These are phyloP conservation scores for Neoarius graeffei DNA, from an alignment of 2,113 vertebrate species.

Conservation along the genomic window DNA sequence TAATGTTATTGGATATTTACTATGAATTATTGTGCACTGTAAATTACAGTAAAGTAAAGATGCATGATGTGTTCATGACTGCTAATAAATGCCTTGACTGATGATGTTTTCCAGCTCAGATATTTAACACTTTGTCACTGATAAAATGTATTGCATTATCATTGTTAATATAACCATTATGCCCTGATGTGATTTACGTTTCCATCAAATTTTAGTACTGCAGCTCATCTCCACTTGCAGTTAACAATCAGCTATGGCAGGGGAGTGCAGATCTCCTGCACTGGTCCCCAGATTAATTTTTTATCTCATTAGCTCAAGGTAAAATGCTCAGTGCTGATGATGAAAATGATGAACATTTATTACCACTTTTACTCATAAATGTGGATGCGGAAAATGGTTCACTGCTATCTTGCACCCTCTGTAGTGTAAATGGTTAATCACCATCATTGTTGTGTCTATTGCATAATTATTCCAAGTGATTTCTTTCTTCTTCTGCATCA, in stretches of 20 bases:
- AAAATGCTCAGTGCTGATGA: not conserved
- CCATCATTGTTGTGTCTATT: not conserved
- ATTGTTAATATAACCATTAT: not conserved
- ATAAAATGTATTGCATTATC: not conserved
- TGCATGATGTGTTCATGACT: not conserved
- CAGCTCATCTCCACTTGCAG: not conserved
- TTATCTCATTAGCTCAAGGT: not conserved
- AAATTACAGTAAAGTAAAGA: not conserved
- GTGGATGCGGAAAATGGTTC: not conserved
- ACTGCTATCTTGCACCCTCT: not conserved
- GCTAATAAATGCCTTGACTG: not conserved
- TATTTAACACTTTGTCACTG: not conserved
- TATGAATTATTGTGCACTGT: not conserved
- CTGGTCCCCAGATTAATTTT: not conserved
- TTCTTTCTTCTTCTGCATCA: slow-evolving; percentile 36
- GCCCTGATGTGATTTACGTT: not conserved
- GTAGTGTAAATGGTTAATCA: not conserved
- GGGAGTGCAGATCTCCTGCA: not conserved
- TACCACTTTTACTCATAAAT: not conserved
- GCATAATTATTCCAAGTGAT: not conserved
- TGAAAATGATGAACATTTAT: not conserved
- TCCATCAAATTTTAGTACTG: not conserved
- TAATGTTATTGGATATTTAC: not conserved
- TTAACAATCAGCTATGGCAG: not conserved
- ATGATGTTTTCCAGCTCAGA: not conserved